Conservation (phyloP, 2,888 invertebrate genomes). For the Ormyrus pomaceus region DNA sequence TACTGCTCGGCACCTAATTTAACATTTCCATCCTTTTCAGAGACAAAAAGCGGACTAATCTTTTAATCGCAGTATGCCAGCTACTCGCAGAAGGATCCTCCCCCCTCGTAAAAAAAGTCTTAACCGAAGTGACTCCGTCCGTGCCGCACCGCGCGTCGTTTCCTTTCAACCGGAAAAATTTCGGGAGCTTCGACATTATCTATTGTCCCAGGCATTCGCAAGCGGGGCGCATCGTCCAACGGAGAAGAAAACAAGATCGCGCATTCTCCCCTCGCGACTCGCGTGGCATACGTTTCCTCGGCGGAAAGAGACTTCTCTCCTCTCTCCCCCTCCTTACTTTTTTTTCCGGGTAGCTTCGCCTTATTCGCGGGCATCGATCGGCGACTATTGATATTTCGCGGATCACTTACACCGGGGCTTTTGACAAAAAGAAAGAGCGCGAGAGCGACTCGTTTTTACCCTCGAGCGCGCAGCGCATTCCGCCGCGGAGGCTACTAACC, state of each 20-base stretch:
- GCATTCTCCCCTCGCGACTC: conserved; percentile 6
- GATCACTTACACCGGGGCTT: conserved; percentile 52
- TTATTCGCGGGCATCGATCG: background rate
- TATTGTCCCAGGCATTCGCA: conserved; percentile 11
- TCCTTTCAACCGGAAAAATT: conserved; percentile 16
- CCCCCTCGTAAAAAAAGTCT: background rate
- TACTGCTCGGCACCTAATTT: no score
- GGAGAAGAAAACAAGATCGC: conserved; percentile 41
- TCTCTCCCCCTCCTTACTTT: background rate
- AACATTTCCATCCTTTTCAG: no score
- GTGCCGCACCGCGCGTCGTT: background rate
- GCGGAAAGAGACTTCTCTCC: conserved; percentile 15
- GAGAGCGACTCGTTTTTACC: conserved; percentile 33
- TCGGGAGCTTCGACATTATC: conserved; percentile 28
- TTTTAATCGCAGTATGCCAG: background rate
- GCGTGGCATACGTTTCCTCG: conserved; percentile 33
- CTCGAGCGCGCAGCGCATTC: conserved; percentile 45
- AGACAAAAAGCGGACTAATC: background rate
- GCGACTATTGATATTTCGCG: conserved; percentile 59
- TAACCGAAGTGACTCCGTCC: background rate
- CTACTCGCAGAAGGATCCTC: background rate
- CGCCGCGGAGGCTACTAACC: conserved; percentile 16
- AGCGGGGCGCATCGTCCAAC: background rate
- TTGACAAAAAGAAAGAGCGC: conserved; percentile 40
- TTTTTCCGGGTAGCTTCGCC: no score